Evolutionary conservation across 2,888 invertebrate genomes (phyloP), one percentile per base, ranked within the genome.

Genomic region (Disparrhopalites patrizii): DNA sequence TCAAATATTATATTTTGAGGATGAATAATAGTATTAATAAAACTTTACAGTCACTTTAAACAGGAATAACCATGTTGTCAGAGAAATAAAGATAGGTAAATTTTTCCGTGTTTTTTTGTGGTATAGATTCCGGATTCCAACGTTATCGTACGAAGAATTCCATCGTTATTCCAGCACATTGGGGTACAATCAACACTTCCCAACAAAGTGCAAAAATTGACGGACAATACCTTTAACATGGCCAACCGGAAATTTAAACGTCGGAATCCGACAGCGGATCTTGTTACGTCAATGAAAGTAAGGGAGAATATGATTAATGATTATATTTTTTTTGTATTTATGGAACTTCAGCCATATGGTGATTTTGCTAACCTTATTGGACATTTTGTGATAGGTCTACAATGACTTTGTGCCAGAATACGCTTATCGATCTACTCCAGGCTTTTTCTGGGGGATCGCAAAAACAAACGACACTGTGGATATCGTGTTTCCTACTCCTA

Each of bases 381-480:
- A 27, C 13, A 27, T 43, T 52, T 51, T 33, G 52, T 40, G 15
- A 7, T 66, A 73, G 31, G 68, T 76, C 40, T 76, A 77, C 69
- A 75, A 76, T 28, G 73, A 75, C 28, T 76, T 77, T 68, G 68
- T 72, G 23, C 76, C 78, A 0, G 76, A 76, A 27, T 73, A 77
- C 15, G 78, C 79, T 4, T 81, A 80, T 68, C 68, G 75, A 27
- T 68, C 74, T 1, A 72, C 76, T 0, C 77, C 77, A 13, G 79
- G 79, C 0, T 78, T 77, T 67, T 80, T 80, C 68, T 79, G 79
- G 80, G 78, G 78, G 18, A 75, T 60, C 13, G 60, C 60, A 5
- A 60, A 60, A 25, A 13, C 30, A 27, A 50, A 50, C 31, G 60
- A 60, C n/a, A 50, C 60, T 5, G 20, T 60, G 13, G 60, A 60